Evolutionary conservation across 2,888 invertebrate species (phyloP), one percentile per base, ranked within the genome.

Genomic region (Lydus trimaculatus): DNA sequence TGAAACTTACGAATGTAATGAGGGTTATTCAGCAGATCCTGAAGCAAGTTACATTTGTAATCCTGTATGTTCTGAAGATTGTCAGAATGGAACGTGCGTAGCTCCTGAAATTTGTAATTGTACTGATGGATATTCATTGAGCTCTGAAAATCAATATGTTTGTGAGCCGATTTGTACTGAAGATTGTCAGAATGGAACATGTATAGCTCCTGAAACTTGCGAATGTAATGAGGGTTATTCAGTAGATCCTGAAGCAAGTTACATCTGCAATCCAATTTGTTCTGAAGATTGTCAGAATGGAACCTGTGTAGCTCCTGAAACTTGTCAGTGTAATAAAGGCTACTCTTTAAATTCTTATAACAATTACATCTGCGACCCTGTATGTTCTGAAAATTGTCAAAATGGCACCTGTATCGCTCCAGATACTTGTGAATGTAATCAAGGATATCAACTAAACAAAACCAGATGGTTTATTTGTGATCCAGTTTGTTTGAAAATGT

Each of bases 401-500:
- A 28, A 28, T 28, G 28, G 28, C 2, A 28, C 28, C 4, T 28
- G 28, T 28, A 4, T 28, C 2, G 28, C 28, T 28, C 28, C 28
- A 3, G 28, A 28, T 3, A 4, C 4, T 3, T 28, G 28, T 4
- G 28, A 28, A 28, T 28, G 28, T 28, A 28, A 28, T 28, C 28
- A 28, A 28, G 28, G 28, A 28, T 28, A 28, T 4, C 28, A 28
- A 28, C 28, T 3, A 28, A 28, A 28, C 28, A 28, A 28, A 28
- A 43, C 25, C 60, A n/a, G 69, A 74, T 61, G 76, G 76, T 62
- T 39, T 61, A 56, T 67, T 58, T 62, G 43, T 59, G 58, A 59
- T 63, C 36, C 36, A 36, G 36, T 36, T 15, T 36, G 36, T 36
- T 36, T 28, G 7, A 33, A 31, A 31, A 1, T 56, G 4, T 76